These are phyloP conservation scores for Molossus alvarezi DNA, from an alignment of 2,797 vertebrate species.

Conservation along the genomic window DNA sequence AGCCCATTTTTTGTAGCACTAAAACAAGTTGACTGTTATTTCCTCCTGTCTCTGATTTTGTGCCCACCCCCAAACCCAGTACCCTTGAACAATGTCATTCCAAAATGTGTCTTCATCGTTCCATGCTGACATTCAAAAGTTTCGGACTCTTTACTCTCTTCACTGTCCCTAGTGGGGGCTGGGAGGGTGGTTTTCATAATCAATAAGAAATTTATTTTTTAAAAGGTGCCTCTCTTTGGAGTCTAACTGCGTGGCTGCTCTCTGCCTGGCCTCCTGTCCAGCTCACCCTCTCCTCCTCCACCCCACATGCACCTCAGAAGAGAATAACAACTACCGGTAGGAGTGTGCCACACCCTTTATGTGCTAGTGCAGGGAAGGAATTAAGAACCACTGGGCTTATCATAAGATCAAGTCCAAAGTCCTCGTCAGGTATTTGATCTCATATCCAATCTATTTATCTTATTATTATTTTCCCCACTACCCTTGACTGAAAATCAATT, in stretches of 20 bases:
- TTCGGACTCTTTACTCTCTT: background rate
- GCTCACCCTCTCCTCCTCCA: background rate
- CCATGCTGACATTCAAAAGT: background rate
- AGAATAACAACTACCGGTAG: background rate
- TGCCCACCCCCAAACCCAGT: background rate
- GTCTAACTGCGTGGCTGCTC: background rate
- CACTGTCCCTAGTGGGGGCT: background rate
- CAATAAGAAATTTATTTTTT: too few relatives aligned
- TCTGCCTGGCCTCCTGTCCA: background rate
- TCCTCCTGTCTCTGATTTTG: background rate
- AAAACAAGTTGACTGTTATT: background rate
- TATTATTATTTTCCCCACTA: background rate
- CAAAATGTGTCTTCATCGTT: background rate
- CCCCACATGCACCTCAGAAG: background rate
- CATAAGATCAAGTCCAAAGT: constrained; percentile 42
- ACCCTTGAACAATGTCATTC: background rate
- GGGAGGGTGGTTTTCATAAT: background rate
- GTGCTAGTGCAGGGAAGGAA: background rate
- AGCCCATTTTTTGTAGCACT: background rate
- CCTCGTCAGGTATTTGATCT: constrained; percentile 7
- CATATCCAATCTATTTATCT: background rate
- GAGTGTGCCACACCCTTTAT: background rate
- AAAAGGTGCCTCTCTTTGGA: background rate
- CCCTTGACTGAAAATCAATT: constrained; percentile 43
- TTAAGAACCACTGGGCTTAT: background rate